These are phyloP conservation scores for Pelobates fuscus DNA, from an alignment of 2,113 vertebrate species.

Conservation along the genomic window DNA sequence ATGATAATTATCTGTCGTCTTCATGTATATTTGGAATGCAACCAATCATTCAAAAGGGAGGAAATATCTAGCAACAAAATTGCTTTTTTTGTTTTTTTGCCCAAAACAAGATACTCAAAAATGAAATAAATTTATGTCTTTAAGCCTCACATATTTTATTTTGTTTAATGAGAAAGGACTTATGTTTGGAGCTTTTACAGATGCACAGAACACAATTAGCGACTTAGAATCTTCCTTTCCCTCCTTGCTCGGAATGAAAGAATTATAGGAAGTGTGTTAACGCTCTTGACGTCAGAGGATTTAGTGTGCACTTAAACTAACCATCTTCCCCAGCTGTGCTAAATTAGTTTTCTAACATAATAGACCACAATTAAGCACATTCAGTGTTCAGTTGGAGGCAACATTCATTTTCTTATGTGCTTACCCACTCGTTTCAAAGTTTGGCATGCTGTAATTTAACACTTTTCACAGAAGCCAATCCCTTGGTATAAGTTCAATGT, in stretches of 20 bases:
- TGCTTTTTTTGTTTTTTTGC: too few relatives aligned
- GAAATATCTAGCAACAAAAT: too few relatives aligned
- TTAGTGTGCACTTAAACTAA: slow-evolving; percentile 47
- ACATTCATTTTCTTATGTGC: slow-evolving; percentile 59
- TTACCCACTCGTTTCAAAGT: slow-evolving; percentile 53
- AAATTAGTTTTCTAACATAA: slow-evolving; percentile 35
- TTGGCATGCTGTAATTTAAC: slow-evolving; percentile 56
- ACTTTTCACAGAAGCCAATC: slow-evolving; percentile 58
- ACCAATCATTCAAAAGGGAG: too few relatives aligned
- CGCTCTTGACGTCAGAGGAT: slow-evolving; percentile 32
- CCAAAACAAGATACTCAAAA: too few relatives aligned
- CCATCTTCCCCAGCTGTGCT: slow-evolving; percentile 53
- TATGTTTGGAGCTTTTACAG: neutral
- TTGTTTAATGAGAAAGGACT: neutral
- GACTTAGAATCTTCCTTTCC: neutral
- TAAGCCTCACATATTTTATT: too few relatives aligned
- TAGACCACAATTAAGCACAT: slow-evolving; percentile 55
- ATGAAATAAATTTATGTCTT: too few relatives aligned
- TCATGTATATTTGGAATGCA: too few relatives aligned
- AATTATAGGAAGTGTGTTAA: slow-evolving; percentile 34
- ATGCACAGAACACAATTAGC: neutral
- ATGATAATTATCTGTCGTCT: too few relatives aligned
- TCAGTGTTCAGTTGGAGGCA: slow-evolving; percentile 45
- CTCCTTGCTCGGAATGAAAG: too few relatives aligned
- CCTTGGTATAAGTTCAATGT: slow-evolving; percentile 47